Evolutionary conservation across 2,113 vertebrate genomes (phyloP).

Genomic region (Anthoscopus minutus): DNA sequence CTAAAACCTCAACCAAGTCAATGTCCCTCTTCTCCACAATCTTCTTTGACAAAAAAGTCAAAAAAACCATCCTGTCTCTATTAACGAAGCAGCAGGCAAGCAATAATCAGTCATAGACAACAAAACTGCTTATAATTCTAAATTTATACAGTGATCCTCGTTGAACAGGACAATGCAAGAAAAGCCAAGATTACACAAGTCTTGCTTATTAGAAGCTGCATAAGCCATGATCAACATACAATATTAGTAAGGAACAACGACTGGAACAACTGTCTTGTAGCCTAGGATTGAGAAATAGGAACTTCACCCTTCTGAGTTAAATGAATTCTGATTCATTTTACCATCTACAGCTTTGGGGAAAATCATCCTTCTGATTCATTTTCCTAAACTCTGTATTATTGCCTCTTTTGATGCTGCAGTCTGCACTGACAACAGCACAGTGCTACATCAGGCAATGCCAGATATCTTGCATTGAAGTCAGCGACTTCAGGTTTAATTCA

Average conservation of each 20-base stretch:
- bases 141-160: not conserved
- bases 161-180: not conserved
- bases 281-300: not conserved
- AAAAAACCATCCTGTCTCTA: not conserved
- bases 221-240: not conserved
- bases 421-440: not conserved
- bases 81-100: not conserved
- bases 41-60: not conserved
- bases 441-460: not conserved
- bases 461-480: not conserved
- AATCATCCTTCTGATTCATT: conserved; percentile 17
- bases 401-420: not conserved
- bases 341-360: not conserved
- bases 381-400: not conserved
- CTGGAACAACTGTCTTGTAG: not conserved
- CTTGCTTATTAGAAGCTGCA: not conserved
- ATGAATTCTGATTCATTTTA: conserved; percentile 16
- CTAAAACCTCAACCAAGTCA: not conserved
- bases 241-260: not conserved
- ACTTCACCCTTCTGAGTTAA: not conserved
- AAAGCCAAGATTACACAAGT: not conserved
- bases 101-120: not conserved
- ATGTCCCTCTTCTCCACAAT: not conserved
- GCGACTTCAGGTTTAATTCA: not conserved
- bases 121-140: not conserved